Evolutionary conservation across 1,140 invertebrate genomes (phyloP).

Genomic region (Pollicipes pollicipes): DNA sequence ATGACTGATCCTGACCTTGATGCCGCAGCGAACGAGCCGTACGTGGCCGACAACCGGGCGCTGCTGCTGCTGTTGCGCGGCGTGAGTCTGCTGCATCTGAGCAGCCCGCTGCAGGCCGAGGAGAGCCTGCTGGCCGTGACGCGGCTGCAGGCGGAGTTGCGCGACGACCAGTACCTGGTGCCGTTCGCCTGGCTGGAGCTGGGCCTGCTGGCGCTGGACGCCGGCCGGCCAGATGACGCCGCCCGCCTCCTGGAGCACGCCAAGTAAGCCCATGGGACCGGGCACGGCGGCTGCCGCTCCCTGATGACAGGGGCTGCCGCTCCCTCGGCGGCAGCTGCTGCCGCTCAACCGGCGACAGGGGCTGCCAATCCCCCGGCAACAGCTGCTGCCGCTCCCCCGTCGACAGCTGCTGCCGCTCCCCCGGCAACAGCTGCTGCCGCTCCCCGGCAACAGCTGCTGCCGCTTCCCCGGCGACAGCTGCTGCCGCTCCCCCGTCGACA

Average conservation of each 20-base stretch:
- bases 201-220: constrained; percentile 50
- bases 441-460: no score
- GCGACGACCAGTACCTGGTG: constrained; percentile 63
- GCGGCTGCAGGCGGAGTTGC: constrained; percentile 52
- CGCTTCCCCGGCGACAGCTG: no score
- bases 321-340: no score
- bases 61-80: constrained; percentile 62
- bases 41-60: constrained; percentile 47
- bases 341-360: no score
- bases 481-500: no score
- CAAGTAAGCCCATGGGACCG: constrained; percentile 40
- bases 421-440: no score
- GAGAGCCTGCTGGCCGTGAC: constrained; percentile 51
- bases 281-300: not conserved
- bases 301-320: no score
- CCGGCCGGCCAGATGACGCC: constrained; percentile 46
- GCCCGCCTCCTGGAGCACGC: constrained; percentile 57
- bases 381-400: no score
- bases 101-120: constrained; percentile 49
- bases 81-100: constrained; percentile 56
- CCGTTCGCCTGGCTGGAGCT: constrained; percentile 76
- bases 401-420: no score
- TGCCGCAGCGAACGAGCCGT: not conserved
- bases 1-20: not conserved
- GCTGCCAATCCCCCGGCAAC: no score